A percentile compares a stretch with the other conserved stretches of the same genome.
These are phyloP conservation scores for Chirona hameri DNA, from an alignment of 2,888 invertebrate species.

Conservation along the genomic window DNA sequence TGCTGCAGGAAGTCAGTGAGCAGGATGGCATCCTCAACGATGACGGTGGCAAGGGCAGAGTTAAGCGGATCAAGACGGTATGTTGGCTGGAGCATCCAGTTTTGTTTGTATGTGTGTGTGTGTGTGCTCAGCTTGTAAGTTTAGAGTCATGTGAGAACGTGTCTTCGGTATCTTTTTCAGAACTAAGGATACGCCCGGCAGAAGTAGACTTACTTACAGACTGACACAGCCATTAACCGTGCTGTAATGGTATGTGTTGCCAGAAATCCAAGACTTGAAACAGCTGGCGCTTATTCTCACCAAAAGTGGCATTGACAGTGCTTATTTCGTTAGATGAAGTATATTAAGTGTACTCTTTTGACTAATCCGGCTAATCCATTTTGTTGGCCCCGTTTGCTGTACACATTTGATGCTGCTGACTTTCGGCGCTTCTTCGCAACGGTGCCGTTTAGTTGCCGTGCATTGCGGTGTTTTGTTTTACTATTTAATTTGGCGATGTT, in stretches of 20 bases:
- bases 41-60: background rate
- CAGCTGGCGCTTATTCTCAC: too few relatives aligned
- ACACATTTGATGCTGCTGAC: too few relatives aligned
- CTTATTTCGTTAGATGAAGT: too few relatives aligned
- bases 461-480: too few relatives aligned
- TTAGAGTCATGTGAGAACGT: background rate
- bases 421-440: too few relatives aligned
- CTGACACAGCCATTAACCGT: background rate
- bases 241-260: background rate
- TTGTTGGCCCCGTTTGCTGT: too few relatives aligned
- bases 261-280: background rate
- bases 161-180: background rate
- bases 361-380: too few relatives aligned
- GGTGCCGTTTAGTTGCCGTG: too few relatives aligned
- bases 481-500: too few relatives aligned
- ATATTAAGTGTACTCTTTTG: too few relatives aligned
- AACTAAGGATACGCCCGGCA: background rate
- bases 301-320: too few relatives aligned
- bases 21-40: conserved; percentile 26
- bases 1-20: conserved; percentile 25
- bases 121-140: background rate
- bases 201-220: background rate
- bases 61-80: conserved; percentile 14
- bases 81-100: background rate
- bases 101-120: background rate